Evolutionary conservation across 1,140 invertebrate genomes (phyloP).

Genomic region (Eueides isabella): DNA sequence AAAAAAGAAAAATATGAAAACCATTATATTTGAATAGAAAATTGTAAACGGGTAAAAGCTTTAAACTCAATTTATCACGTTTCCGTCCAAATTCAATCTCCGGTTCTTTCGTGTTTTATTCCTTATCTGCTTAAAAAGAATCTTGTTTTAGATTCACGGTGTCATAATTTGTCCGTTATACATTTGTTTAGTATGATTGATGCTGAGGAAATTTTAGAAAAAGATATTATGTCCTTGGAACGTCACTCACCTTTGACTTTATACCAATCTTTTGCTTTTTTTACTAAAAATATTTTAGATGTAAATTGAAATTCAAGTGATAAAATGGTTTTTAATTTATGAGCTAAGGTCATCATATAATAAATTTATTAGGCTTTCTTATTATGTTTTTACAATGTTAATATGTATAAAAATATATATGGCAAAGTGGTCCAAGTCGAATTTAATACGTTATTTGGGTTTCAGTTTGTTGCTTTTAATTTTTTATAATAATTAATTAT

Average conservation of each 20-base stretch:
- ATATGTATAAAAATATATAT: too few relatives aligned
- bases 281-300: too few relatives aligned
- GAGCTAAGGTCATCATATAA: too few relatives aligned
- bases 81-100: constrained; percentile 8
- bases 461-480: too few relatives aligned
- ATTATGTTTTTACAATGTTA: too few relatives aligned
- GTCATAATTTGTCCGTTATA: constrained; percentile 21
- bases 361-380: too few relatives aligned
- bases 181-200: constrained; percentile 29
- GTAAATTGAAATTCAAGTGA: too few relatives aligned
- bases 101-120: constrained; percentile 1
- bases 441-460: too few relatives aligned
- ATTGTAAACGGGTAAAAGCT: constrained; percentile 1
- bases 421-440: too few relatives aligned
- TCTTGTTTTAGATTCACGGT: constrained; percentile 2
- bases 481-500: too few relatives aligned
- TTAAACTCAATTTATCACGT: not conserved
- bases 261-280: constrained; percentile 29
- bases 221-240: constrained; percentile 3
- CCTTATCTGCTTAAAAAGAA: constrained; percentile 1
- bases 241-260: constrained; percentile 11
- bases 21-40: not conserved
- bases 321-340: too few relatives aligned
- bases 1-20: not conserved
- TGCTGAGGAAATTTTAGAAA: constrained; percentile 22